phyloP scores from a whole-genome alignment of 2,113 vertebrate genomes.

The Plecotus auritus region DNA sequence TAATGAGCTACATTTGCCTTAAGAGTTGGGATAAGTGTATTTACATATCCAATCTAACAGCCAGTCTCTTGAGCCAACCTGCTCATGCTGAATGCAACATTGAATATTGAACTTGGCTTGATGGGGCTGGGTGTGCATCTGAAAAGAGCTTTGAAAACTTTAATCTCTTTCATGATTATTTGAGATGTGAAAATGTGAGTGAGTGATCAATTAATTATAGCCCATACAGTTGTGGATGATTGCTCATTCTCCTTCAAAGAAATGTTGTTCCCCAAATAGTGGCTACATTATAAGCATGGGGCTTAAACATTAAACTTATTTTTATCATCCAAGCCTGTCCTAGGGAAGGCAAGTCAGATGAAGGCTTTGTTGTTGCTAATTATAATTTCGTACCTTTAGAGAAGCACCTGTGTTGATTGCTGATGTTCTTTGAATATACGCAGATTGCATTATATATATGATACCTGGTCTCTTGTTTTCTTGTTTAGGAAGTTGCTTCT shows the following conservation, averaged over 20 bases:
- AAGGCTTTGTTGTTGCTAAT: slow-evolving; percentile 44
- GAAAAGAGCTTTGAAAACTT: slow-evolving; percentile 39
- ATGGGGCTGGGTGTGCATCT: not conserved
- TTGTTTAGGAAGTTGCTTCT: not conserved
- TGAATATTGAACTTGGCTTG: not conserved
- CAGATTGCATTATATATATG: not conserved
- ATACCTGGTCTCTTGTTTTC: not conserved
- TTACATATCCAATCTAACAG: not conserved
- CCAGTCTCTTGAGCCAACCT: not conserved
- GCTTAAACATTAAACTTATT: slow-evolving; percentile 31
- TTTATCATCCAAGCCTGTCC: slow-evolving; percentile 12
- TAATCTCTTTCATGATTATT: slow-evolving; percentile 8
- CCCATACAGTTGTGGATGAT: slow-evolving; percentile 15
- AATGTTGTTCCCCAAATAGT: not conserved
- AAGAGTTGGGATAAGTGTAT: slow-evolving; percentile 47
- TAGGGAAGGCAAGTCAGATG: not conserved
- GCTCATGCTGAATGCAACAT: not conserved
- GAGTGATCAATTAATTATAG: slow-evolving; percentile 31
- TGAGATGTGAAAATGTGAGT: not conserved
- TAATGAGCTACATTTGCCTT: slow-evolving; percentile 12
- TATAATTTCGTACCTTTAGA: slow-evolving; percentile 28
- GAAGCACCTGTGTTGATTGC: slow-evolving; percentile 48
- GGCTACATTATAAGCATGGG: not conserved
- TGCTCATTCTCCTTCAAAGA: slow-evolving; percentile 15
- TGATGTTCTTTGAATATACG: not conserved